A percentile compares a stretch with the other conserved stretches of the same genome.
Conservation (phyloP, 1,140 invertebrate genomes). For the Drosophila novamexicana region DNA sequence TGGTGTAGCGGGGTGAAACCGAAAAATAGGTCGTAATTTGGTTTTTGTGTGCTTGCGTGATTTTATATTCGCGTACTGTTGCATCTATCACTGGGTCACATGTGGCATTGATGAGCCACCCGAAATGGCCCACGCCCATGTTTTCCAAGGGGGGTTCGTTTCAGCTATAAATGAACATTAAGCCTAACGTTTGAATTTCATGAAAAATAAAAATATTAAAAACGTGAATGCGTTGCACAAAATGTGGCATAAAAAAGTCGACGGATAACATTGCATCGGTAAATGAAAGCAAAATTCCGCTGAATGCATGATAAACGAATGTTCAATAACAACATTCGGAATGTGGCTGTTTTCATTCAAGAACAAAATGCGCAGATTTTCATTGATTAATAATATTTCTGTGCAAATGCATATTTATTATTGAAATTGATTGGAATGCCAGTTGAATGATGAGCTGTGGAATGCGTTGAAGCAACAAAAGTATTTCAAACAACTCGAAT, state of each 20-base stretch:
- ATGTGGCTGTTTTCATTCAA: not conserved
- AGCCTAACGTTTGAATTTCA: slow-evolving; percentile 29
- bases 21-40: slow-evolving; percentile 79
- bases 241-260: not conserved
- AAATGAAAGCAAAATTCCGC: not conserved
- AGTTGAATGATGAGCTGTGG: too few species aligned
- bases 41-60: slow-evolving; percentile 53
- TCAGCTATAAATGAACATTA: slow-evolving; percentile 14
- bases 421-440: too few species aligned
- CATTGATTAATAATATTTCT: too few species aligned
- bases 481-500: too few species aligned
- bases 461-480: too few species aligned
- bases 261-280: not conserved
- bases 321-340: not conserved
- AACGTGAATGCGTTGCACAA: slow-evolving; percentile 26
- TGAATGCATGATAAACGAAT: not conserved
- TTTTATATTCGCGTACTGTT: slow-evolving; percentile 21
- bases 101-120: slow-evolving; percentile 75
- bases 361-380: not conserved
- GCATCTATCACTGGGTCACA: slow-evolving; percentile 58
- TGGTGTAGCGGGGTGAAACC: slow-evolving; percentile 27
- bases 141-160: not conserved
- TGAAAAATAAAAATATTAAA: slow-evolving; percentile 29
- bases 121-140: slow-evolving; percentile 16
- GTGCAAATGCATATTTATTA: too few species aligned